Evolutionary conservation across 2,113 vertebrate genomes (phyloP), one percentile per base, ranked within the genome.

Genomic region (Psittacara wagleri): DNA sequence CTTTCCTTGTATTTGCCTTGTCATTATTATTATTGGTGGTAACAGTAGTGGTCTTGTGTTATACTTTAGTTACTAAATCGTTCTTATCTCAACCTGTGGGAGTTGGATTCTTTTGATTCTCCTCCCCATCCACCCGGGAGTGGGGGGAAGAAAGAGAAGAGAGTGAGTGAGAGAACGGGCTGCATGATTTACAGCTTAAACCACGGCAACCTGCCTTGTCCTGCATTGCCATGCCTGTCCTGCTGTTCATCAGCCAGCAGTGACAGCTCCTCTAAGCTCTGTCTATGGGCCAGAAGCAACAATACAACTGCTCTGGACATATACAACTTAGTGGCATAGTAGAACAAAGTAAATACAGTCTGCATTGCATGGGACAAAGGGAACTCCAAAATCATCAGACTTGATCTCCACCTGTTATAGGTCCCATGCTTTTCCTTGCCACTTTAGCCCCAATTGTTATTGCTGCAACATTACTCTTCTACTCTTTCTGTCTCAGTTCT

Each of bases 261-360:
- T 1, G 1, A 76, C 20, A 10, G 24, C 5, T 73, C 14, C 51
- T 75, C 5, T 19, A 43, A 89, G 27, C 15, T 82, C 43, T 48
- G 17, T 22, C 59, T 59, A 35, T 24, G n/a, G 49, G 17, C 25
- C 43, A 75, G 81, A 67, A 78, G 55, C 7, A 78, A 66, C 22
- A 84, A 8, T 17, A 61, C 8, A 67, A 59, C 2, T 3, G 28
- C 64, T 67, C 28, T 39, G 37, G 67, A 68, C 0, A 0, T 37
- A 33, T 12, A 20, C 25, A 64, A 20, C 55, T 63, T 1, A 1
- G 31, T 63, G 55, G 25, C 22, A 24, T 10, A 46, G 4, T 8
- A 64, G 43, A 31, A 9, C 28, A 23, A 94, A 67, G 11, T 18
- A 64, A 87, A 72, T 41, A 61, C 28, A 79, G 20, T 4, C 3